These are phyloP conservation scores for Synanthedon myopaeformis DNA, from an alignment of 2,888 invertebrate species.

Conservation along the genomic window DNA sequence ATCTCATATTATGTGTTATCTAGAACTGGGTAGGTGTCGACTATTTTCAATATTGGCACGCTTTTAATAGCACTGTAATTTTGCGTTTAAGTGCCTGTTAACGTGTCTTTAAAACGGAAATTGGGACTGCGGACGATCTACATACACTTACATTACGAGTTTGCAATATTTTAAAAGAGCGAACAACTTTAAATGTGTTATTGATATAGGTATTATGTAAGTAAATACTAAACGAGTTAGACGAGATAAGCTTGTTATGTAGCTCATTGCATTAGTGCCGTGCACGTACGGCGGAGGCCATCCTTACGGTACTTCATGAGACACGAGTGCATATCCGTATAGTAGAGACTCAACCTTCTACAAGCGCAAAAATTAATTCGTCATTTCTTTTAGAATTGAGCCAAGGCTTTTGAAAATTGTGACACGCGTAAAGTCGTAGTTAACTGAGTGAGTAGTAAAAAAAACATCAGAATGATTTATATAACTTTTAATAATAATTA, in stretches of 20 bases:
- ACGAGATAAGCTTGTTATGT: slow-evolving; percentile 18
- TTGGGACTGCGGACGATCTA: not conserved
- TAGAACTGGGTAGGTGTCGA: slow-evolving; percentile 14
- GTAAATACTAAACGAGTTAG: slow-evolving; percentile 22
- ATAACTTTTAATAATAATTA: too few relatives aligned
- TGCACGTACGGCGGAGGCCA: slow-evolving; percentile 26
- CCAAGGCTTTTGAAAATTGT: too few relatives aligned
- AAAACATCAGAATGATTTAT: too few relatives aligned
- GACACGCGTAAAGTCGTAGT: too few relatives aligned
- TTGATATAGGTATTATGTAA: slow-evolving; percentile 11
- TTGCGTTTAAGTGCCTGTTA: not conserved
- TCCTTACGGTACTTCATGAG: slow-evolving; percentile 39
- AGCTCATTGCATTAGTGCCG: slow-evolving; percentile 12
- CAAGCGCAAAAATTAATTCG: too few relatives aligned
- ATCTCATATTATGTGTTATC: not conserved
- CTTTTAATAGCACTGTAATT: not conserved
- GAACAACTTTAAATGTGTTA: too few relatives aligned
- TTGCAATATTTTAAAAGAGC: too few relatives aligned
- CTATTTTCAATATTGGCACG: slow-evolving; percentile 24
- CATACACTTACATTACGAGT: not conserved
- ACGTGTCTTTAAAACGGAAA: not conserved
- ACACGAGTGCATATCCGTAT: slow-evolving; percentile 16
- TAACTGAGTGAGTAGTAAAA: too few relatives aligned
- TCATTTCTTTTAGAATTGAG: too few relatives aligned
- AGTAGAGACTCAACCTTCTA: too few relatives aligned